Evolutionary conservation across 2,113 vertebrate genomes (phyloP).

Genomic region (Procavia capensis): DNA sequence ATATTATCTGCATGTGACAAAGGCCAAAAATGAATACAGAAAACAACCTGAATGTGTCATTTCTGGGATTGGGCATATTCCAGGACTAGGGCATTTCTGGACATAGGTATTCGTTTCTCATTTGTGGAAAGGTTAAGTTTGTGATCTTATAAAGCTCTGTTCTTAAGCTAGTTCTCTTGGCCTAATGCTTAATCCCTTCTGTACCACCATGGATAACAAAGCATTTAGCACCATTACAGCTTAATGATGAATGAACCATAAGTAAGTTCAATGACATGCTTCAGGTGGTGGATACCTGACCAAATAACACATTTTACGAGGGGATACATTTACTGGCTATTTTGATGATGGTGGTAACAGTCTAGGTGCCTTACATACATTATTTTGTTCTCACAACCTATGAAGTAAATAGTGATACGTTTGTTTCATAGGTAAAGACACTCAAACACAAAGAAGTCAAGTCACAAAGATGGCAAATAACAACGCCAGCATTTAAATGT

Average conservation of each 20-base stretch:
- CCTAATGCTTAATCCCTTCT: constrained; percentile 21
- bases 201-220: neutral
- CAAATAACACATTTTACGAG: neutral
- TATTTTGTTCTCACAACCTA: constrained; percentile 33
- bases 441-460: constrained; percentile 27
- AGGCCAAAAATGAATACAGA: neutral
- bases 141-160: neutral
- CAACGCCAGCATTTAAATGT: constrained; percentile 10
- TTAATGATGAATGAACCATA: neutral
- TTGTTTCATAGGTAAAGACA: constrained; percentile 24
- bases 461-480: neutral
- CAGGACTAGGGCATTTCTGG: neutral
- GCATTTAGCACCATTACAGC: neutral
- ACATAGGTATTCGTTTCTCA: neutral
- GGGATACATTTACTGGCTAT: neutral
- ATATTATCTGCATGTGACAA: neutral
- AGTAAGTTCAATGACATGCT: neutral
- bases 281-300: neutral
- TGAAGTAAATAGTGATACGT: neutral
- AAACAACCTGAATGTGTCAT: constrained; percentile 3
- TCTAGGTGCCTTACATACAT: neutral
- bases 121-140: neutral
- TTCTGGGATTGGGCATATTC: neutral
- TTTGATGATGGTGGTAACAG: neutral
- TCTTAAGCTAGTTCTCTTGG: constrained; percentile 26